These are phyloP conservation scores for Drosophila sordidapex DNA, from an alignment of 2,888 invertebrate species.

Conservation along the genomic window DNA sequence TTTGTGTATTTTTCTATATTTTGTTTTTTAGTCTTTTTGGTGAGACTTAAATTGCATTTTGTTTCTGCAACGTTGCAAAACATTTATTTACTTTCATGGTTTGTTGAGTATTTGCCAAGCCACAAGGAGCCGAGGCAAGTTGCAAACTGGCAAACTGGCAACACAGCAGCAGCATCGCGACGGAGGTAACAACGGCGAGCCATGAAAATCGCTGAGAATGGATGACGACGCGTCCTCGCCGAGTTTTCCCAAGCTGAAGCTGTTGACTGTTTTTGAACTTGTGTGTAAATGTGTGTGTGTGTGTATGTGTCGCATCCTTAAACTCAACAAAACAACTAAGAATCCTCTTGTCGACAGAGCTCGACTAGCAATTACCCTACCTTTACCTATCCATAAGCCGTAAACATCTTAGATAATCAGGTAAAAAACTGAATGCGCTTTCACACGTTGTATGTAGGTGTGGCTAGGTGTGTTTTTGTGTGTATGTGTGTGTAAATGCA, in stretches of 20 bases:
- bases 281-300: constrained; percentile 14
- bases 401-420: background rate
- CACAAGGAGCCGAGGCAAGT: constrained; percentile 62
- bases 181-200: constrained; percentile 14
- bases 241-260: constrained; percentile 50
- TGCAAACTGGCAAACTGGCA: constrained; percentile 28
- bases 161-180: constrained; percentile 1
- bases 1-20: constrained; percentile 27
- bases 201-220: constrained; percentile 56
- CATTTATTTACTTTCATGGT: constrained; percentile 82
- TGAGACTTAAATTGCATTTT: constrained; percentile 79
- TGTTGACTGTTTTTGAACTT: constrained; percentile 72
- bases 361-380: background rate
- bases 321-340: constrained; percentile 41
- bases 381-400: background rate
- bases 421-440: background rate
- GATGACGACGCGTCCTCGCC: constrained; percentile 45
- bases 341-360: background rate
- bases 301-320: constrained; percentile 50
- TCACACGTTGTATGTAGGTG: background rate
- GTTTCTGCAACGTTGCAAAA: constrained; percentile 81
- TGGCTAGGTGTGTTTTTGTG: background rate
- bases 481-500: background rate
- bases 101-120: constrained; percentile 81
- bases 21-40: constrained; percentile 70